Evolutionary conservation across 2,113 vertebrate genomes (phyloP), one percentile per base, ranked within the genome.

Genomic region (Sinosuthora webbiana): DNA sequence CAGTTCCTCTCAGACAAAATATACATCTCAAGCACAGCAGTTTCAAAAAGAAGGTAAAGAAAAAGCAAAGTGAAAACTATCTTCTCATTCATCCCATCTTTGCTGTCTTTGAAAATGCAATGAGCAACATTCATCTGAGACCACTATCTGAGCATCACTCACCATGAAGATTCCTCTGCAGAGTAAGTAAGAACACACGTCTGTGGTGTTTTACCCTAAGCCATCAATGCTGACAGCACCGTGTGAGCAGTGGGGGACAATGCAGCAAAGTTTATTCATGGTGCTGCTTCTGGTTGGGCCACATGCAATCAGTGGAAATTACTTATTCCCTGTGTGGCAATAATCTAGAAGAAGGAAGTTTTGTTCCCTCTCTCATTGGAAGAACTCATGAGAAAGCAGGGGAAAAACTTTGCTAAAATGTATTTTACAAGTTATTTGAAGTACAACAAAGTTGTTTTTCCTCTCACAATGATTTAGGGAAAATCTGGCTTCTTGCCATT

Each of bases 91-190:
- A 71, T 44, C 31, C 31, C 42, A 2, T 44, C 49, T 56, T 52
- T 23, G 5, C 14, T 53, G 20, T 44, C 11, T 47, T 76, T 52
- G 63, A 76, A 88, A 83, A 59, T 24, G 2, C 63, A 68, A 76
- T 37, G 18, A 71, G 30, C 8, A 57, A 16, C 7, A 35, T 41
- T 53, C 63, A 77, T 37, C 28, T 69, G 25, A 74, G 57, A 87
- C 37, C 15, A 4, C 28, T 30, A 28, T 10, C 50, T 44, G 55
- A 57, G 28, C 41, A 44, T 16, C 0, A 0, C 11, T 89, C 23
- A 68, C 31, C 13, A 41, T 7, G 10, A 71, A 56, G 78, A 87
- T 16, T 31, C 15, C 30, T 71, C 47, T 60, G 25, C 20, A 86
- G 59, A n/a, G 7, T 14, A 41, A 69, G 25, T 13, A 62, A 80